Conservation (phyloP, 2,797 vertebrate species). For the Thripadectes ignobilis region DNA sequence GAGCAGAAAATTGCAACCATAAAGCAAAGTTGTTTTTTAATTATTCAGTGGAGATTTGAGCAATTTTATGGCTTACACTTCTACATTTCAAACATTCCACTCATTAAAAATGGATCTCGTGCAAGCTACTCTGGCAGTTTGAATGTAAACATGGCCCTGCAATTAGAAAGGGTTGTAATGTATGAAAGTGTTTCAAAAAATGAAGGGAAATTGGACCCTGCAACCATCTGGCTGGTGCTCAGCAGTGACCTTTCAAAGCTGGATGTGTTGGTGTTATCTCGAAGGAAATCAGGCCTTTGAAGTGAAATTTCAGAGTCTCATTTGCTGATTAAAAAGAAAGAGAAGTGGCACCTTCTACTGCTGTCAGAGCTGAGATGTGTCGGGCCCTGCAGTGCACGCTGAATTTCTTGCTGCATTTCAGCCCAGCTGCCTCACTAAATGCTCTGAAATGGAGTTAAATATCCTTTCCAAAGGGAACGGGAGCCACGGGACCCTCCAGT, state of each 20-base stretch:
- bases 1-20: slow-evolving; percentile 59
- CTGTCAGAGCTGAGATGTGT: too few species aligned
- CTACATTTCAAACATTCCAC: slow-evolving; percentile 4
- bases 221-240: slow-evolving; percentile 23
- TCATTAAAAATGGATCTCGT: slow-evolving; percentile 50
- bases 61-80: slow-evolving; percentile 16
- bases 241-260: slow-evolving; percentile 18
- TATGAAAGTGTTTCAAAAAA: background rate
- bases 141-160: slow-evolving; percentile 20
- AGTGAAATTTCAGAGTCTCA: background rate
- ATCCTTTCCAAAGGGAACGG: background rate
- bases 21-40: slow-evolving; percentile 54
- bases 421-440: background rate
- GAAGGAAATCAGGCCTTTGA: background rate
- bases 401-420: background rate
- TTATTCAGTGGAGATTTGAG: slow-evolving; percentile 49
- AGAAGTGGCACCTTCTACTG: too few species aligned
- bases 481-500: background rate
- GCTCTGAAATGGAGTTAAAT: background rate
- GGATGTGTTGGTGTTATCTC: background rate
- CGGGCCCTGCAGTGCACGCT: background rate
- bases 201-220: background rate
- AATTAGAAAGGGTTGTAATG: background rate
- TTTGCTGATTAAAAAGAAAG: background rate
- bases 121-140: background rate